Evolutionary conservation across 2,113 vertebrate species (phyloP).

Genomic region (Bettongia penicillata): DNA sequence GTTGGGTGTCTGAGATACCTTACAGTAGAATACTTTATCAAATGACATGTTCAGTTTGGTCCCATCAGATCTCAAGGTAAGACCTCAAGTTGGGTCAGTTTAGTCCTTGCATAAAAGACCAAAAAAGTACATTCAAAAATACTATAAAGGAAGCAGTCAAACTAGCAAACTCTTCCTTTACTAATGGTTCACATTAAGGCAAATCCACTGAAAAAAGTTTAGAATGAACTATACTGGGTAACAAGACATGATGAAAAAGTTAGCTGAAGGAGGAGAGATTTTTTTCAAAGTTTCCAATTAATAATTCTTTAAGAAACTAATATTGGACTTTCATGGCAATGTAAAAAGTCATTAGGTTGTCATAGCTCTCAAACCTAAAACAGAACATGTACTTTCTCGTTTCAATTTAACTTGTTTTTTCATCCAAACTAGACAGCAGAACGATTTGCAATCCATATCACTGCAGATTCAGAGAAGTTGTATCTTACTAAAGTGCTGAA

Average conservation of each 20-base stretch:
- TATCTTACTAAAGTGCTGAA: conserved; percentile 7
- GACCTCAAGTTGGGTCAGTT: conserved; percentile 39
- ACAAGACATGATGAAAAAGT: not conserved
- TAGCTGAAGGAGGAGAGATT: not conserved
- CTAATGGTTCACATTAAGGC: not conserved
- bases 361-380: conserved; percentile 14
- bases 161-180: not conserved
- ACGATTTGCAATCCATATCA: conserved; percentile 24
- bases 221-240: not conserved
- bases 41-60: conserved; percentile 55
- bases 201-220: not conserved
- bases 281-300: not conserved
- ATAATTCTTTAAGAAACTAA: not conserved
- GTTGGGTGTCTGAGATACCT: conserved; percentile 24
- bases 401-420: conserved; percentile 39
- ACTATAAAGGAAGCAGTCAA: not conserved
- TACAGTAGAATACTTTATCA: conserved; percentile 52
- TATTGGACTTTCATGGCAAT: not conserved
- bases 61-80: conserved; percentile 65
- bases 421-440: conserved; percentile 47
- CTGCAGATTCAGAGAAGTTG: not conserved
- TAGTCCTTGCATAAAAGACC: conserved; percentile 8
- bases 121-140: conserved; percentile 57
- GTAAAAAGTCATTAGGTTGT: not conserved
- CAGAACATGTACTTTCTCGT: not conserved